Percentiles rank a stretch among this genome's conserved stretches.
Evolutionary conservation across 2,113 vertebrate species (phyloP).

Genomic region (Bos indicus): DNA sequence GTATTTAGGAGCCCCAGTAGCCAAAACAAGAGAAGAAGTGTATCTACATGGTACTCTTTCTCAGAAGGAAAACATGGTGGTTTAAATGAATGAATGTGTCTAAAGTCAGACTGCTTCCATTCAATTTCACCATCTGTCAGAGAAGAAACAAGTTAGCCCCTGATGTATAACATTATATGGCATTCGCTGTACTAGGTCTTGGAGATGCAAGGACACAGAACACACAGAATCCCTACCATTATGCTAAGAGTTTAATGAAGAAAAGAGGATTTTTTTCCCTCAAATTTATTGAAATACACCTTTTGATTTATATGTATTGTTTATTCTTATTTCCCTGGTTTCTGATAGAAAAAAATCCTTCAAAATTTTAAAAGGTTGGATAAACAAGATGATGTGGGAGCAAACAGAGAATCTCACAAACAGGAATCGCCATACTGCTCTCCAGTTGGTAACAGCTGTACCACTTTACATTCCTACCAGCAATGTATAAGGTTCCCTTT

Average conservation of each 20-base stretch:
- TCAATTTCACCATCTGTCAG: not conserved
- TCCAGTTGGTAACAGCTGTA: not conserved
- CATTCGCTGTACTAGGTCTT: not conserved
- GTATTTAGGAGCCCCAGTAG: not conserved
- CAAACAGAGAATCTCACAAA: not conserved
- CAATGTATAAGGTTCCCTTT: not conserved
- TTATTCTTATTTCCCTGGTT: not conserved
- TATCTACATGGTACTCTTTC: not conserved
- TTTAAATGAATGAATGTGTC: not conserved
- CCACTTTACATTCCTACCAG: not conserved
- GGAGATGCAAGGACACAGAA: not conserved
- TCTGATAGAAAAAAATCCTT: not conserved
- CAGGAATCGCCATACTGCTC: not conserved
- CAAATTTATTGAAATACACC: not conserved
- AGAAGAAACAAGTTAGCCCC: not conserved
- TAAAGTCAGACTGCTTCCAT: not conserved
- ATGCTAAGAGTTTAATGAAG: not conserved
- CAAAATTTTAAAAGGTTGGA: not conserved
- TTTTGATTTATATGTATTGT: not conserved
- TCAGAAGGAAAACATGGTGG: not conserved
- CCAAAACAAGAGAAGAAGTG: not conserved
- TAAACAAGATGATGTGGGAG: not conserved
- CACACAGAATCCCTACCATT: not conserved
- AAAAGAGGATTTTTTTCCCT: not conserved
- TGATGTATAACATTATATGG: too few relatives aligned